Base-by-base conservation (phyloP, 2,888 invertebrate genomes). In the Leptopilina drosophilae region DNA sequence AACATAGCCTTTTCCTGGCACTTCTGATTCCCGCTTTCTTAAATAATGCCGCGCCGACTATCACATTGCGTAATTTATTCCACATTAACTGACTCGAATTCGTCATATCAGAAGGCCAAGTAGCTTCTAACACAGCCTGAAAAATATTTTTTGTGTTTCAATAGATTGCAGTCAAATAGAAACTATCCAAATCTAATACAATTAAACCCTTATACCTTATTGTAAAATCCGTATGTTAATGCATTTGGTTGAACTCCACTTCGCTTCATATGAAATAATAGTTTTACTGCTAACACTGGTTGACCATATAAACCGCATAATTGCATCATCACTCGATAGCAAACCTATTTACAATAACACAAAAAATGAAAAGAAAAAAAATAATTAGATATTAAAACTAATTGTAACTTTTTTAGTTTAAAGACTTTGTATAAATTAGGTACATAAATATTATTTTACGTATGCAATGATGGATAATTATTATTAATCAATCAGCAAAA, bases 241-340 rank as follows among this genome's bases (percentile, higher is more conserved):
- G 99, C 99, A 91, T 99, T 99, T 0, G 99, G 98, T 89, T 98
- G 97, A 62, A 99, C 94, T 0, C 98, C 98, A 62, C 96, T 96
- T 26, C 97, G 95, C 91, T 98, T 98, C 98, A 98, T 98, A 66
- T 97, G 94, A 89, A 97, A 96, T 86, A 97, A 93, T 73, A 97
- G 93, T 88, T 98, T 97, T 0, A 99, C 98, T 1, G 99, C 99
- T 87, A 99, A 92, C 79, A 98, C 96, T 0, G 99, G 99, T 89
- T 98, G 94, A 79, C 97, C 97, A 91, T 98, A 97, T 84, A 97
- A 95, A 7, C 99, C 98, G 92, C 99, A 99, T 40, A 99, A 93
- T 92, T 99, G 98, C 97, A 99, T 98, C 95, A 99, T 97, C 77
- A 99, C 97, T 81, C 99, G 95, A 92, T 99, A 99, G 92, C 99